These are phyloP conservation scores for Notarius quadriscutis DNA, from an alignment of 2,113 vertebrate genomes.

Conservation along the genomic window DNA sequence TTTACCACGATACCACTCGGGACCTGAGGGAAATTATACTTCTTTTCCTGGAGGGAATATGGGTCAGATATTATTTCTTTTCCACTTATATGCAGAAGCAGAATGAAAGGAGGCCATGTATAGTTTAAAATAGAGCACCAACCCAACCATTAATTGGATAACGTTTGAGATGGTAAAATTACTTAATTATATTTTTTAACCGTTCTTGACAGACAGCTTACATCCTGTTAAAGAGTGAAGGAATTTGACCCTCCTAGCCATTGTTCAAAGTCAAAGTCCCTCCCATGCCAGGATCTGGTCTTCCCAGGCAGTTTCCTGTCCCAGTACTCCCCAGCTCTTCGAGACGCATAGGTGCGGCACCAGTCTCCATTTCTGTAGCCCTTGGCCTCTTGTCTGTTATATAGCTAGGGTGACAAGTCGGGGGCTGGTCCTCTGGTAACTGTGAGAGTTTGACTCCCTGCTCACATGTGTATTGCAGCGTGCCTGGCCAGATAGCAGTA, in stretches of 20 bases:
- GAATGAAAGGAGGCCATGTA: neutral
- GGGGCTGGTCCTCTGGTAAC: no score
- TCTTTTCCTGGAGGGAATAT: constrained; percentile 5
- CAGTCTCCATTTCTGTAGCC: no score
- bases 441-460: no score
- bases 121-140: constrained; percentile 1
- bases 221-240: neutral
- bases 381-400: no score
- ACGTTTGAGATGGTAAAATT: neutral
- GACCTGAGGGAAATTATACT: constrained; percentile 2
- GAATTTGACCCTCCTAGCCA: neutral
- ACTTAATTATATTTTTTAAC: neutral
- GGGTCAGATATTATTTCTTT: constrained; percentile 17
- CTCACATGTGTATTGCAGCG: no score
- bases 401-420: no score
- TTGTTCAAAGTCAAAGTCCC: neutral
- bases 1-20: neutral
- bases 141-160: neutral
- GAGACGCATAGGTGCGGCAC: no score
- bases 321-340: no score
- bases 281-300: no score
- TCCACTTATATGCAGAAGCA: neutral
- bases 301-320: no score
- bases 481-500: no score
- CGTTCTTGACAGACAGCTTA: neutral